Base-by-base conservation (phyloP, 2,797 vertebrate genomes). In the Diplodus puntazzo region DNA sequence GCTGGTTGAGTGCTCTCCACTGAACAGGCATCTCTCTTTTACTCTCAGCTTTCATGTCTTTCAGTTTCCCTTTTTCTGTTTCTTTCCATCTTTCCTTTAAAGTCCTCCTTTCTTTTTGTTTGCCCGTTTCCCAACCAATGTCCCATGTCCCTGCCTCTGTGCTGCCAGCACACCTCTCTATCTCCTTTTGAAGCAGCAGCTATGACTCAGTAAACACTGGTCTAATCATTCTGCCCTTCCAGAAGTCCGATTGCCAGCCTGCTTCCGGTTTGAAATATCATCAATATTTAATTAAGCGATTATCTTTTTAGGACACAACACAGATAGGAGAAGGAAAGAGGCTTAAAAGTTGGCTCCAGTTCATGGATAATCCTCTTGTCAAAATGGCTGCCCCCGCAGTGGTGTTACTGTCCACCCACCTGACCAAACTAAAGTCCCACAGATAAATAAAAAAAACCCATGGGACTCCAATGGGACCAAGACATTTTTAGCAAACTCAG, bases 271-370 rank as follows among this genome's bases (percentile, higher is more conserved):
- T 82, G 86, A 92, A 92, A 93, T 91, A 89, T 93, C 84, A 93
- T 93, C 89, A 94, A 93, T 94, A 92, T 93, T 93, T 90, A 93
- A 92, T 94, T 88, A 90, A 88, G 81, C 58, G 85, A 91, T 92
- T 93, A 92, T 91, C 86, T 87, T 91, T 88, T 85, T 84, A 77
- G 87, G 88, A 85, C 85, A 92, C 86, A 88, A 86, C 80, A 69
- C 69, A 81, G 91, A 93, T 88, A 87, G 85, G 84, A 78, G 87
- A 88, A 70, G 77, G 66, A 89, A 90, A 90, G 84, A 89, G 88
- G 90, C 86, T 91, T 90, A 88, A 86, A 90, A 84, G 71, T 84
- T 89, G 82, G 80, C 89, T 61, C 42, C 75, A 67, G 82, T 88
- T 89, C 66, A 79, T 57, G 53, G 82, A 87, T 93, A 91, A 93